Percentiles rank a stretch among this genome's conserved stretches.
Conservation (phyloP, 2,888 invertebrate genomes). For the Torymus aiolomorphi region DNA sequence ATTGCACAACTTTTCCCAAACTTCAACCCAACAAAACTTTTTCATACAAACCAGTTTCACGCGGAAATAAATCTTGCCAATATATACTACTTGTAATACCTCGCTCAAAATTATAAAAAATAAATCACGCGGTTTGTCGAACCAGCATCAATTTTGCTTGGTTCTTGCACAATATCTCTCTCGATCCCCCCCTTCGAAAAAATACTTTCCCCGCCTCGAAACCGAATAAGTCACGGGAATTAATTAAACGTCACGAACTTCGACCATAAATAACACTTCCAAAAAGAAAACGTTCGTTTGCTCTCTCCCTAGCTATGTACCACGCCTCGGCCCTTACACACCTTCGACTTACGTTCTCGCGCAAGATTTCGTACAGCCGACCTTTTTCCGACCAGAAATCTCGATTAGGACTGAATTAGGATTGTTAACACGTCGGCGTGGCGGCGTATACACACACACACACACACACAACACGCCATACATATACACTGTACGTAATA, state of each 20-base stretch:
- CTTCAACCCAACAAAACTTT: no score
- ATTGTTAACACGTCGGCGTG: constrained; percentile 39
- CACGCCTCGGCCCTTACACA: no score
- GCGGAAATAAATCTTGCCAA: not conserved
- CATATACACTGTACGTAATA: not conserved
- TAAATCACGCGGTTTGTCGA: not conserved
- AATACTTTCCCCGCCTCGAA: not conserved
- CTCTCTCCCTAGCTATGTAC: no score
- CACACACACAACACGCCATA: no score
- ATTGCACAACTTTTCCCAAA: no score
- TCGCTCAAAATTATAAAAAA: not conserved
- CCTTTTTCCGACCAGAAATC: constrained; percentile 9
- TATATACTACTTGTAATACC: not conserved
- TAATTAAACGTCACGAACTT: constrained; percentile 22
- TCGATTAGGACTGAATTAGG: constrained; percentile 33
- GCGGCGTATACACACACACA: constrained; percentile 4
- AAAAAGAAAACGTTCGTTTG: not conserved
- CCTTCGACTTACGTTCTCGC: no score
- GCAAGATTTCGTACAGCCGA: no score
- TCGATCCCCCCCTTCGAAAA: not conserved
- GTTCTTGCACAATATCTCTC: not conserved
- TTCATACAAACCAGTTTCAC: no score
- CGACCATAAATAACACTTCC: constrained; percentile 15
- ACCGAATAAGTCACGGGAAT: constrained; percentile 14
- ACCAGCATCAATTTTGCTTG: not conserved